Evolutionary conservation across 1,140 invertebrate genomes (phyloP).

Genomic region (Tribolium madens): DNA sequence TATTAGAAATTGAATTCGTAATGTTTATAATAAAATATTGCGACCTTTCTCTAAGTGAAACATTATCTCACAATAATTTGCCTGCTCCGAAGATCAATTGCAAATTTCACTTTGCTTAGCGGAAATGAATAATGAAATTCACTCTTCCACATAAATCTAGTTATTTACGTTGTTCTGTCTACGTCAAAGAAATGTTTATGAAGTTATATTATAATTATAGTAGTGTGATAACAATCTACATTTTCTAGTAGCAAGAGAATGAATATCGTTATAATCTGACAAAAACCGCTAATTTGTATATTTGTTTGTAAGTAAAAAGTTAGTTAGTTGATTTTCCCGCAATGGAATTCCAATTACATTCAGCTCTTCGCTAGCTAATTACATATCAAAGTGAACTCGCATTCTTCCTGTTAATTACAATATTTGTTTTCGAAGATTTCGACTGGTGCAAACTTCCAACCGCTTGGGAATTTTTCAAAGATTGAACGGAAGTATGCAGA

Average conservation of each 20-base stretch:
- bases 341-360: slow-evolving; percentile 58
- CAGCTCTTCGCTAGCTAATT: slow-evolving; percentile 57
- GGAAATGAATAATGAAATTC: slow-evolving; percentile 34
- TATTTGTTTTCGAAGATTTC: slow-evolving; percentile 61
- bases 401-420: slow-evolving; percentile 61
- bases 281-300: slow-evolving; percentile 8
- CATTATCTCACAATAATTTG: not conserved
- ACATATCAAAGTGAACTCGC: slow-evolving; percentile 60
- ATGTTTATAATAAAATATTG: not conserved
- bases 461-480: slow-evolving; percentile 29
- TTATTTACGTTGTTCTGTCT: slow-evolving; percentile 31
- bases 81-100: not conserved
- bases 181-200: slow-evolving; percentile 35
- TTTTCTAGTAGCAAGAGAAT: slow-evolving; percentile 30
- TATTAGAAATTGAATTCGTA: not conserved
- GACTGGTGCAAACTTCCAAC: slow-evolving; percentile 26
- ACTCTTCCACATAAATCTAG: slow-evolving; percentile 32
- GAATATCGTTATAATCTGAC: slow-evolving; percentile 22
- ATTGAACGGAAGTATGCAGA: slow-evolving; percentile 28
- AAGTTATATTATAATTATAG: slow-evolving; percentile 33
- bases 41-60: not conserved
- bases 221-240: slow-evolving; percentile 21
- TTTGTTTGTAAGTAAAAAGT: slow-evolving; percentile 3
- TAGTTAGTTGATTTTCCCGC: slow-evolving; percentile 8
- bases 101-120: not conserved